phyloP scores from a whole-genome alignment of 2,888 invertebrate species.

The Himalopsyche tibetana region DNA sequence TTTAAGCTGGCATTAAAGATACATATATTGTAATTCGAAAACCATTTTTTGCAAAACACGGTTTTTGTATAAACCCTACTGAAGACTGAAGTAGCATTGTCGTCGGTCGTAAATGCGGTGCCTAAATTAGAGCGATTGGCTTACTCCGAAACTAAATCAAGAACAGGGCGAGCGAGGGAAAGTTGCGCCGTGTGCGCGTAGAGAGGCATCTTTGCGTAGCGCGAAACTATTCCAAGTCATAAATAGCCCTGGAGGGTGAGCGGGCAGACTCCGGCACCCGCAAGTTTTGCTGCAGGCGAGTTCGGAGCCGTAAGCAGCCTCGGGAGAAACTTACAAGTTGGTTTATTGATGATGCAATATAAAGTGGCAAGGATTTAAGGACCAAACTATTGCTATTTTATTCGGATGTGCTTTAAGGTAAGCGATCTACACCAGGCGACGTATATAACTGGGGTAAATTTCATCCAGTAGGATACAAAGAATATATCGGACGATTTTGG shows the following conservation, averaged over 20 bases:
- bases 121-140: conserved; percentile 18
- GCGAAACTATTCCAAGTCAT: conserved; percentile 8
- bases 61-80: background rate
- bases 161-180: background rate
- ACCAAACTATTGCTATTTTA: conserved; percentile 2
- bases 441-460: too few species aligned
- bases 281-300: conserved; percentile 9
- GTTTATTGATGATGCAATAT: conserved; percentile 22
- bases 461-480: too few species aligned
- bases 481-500: too few species aligned
- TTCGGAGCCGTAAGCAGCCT: background rate
- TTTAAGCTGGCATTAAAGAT: too few species aligned
- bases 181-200: conserved; percentile 16
- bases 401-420: too few species aligned
- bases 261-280: background rate
- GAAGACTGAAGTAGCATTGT: background rate
- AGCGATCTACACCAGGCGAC: too few species aligned
- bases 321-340: conserved; percentile 10
- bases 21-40: too few species aligned
- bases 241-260: background rate
- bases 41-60: too few species aligned
- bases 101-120: background rate
- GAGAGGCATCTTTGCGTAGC: background rate
- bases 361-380: conserved; percentile 4
- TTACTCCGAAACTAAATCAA: background rate